phyloP scores from a whole-genome alignment of 64 coral and sea anemone species.

The Hydrozoanthus tunicans region DNA sequence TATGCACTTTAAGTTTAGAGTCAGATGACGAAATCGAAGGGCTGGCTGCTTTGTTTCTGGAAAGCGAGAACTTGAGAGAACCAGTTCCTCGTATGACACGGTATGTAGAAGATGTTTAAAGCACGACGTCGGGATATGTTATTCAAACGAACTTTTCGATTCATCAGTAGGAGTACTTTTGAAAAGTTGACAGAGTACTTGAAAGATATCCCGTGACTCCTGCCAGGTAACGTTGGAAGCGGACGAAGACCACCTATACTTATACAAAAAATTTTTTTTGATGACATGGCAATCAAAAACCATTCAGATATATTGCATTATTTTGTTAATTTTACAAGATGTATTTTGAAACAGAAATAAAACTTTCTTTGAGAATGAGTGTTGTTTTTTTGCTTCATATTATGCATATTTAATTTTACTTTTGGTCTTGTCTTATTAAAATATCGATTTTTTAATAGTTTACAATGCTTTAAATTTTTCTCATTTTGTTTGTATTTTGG shows the following conservation, averaged over 20 bases:
- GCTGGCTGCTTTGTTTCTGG: conserved; percentile 38
- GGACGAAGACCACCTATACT: conserved; percentile 14
- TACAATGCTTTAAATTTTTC: background rate
- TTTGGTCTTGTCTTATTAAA: conserved; percentile 2
- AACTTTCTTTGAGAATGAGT: background rate
- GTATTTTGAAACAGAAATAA: background rate
- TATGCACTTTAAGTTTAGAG: background rate
- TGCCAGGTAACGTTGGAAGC: background rate
- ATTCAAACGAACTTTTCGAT: conserved; percentile 41
- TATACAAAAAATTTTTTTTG: background rate
- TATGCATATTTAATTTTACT: conserved; percentile 6
- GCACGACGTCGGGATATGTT: background rate
- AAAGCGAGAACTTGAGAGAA: conserved; percentile 24
- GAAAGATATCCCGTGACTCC: background rate
- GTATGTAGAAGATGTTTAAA: conserved; percentile 34
- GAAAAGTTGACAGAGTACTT: conserved; percentile 2
- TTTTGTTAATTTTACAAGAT: background rate
- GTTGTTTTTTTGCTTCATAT: background rate
- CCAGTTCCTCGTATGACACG: conserved; percentile 16
- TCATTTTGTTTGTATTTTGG: conserved; percentile 5
- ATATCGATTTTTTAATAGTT: background rate
- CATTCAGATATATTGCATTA: conserved; percentile 2
- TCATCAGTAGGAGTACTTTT: background rate
- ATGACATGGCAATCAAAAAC: conserved; percentile 16
- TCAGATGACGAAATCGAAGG: conserved; percentile 41